Evolutionary conservation across 2,888 invertebrate species (phyloP).

Genomic region (Sipunculus nudus): DNA sequence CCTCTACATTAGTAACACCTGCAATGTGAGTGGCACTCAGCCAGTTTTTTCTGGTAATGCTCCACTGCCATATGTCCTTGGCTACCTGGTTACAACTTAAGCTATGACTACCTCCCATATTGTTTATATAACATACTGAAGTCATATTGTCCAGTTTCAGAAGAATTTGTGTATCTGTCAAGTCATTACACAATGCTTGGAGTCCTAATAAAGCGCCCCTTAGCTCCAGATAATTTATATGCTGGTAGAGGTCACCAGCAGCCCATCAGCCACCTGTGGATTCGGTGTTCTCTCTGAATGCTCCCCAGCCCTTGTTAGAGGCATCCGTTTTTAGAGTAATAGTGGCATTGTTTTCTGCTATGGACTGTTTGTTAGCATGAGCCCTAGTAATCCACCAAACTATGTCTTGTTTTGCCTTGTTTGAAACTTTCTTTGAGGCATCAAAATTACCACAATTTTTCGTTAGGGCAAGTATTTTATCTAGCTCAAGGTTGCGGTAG

Average conservation of each 20-base stretch:
- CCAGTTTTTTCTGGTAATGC: background rate
- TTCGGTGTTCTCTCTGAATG: background rate
- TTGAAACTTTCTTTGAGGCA: background rate
- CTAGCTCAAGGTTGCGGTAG: conserved; percentile 5
- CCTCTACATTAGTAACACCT: conserved; percentile 4
- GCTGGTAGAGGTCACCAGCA: background rate
- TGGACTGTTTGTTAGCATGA: background rate
- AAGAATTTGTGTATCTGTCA: background rate
- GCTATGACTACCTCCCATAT: conserved; percentile 12
- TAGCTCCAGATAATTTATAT: conserved; percentile 19
- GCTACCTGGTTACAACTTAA: too few relatives aligned
- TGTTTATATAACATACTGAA: background rate
- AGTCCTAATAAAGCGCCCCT: conserved; percentile 1
- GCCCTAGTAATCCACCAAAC: conserved; percentile 3
- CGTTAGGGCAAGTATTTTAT: background rate
- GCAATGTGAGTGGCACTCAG: background rate
- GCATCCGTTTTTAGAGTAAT: conserved; percentile 3
- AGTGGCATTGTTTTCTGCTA: background rate
- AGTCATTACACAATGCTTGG: background rate
- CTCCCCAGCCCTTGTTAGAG: conserved; percentile 6
- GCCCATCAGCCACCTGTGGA: conserved; percentile 5
- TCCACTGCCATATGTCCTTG: conserved; percentile 11
- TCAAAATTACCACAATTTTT: background rate
- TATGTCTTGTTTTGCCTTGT: background rate
- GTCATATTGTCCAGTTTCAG: conserved; percentile 17